Evolutionary conservation across 1,140 invertebrate genomes (phyloP).

Genomic region (Onthophagus taurus): DNA sequence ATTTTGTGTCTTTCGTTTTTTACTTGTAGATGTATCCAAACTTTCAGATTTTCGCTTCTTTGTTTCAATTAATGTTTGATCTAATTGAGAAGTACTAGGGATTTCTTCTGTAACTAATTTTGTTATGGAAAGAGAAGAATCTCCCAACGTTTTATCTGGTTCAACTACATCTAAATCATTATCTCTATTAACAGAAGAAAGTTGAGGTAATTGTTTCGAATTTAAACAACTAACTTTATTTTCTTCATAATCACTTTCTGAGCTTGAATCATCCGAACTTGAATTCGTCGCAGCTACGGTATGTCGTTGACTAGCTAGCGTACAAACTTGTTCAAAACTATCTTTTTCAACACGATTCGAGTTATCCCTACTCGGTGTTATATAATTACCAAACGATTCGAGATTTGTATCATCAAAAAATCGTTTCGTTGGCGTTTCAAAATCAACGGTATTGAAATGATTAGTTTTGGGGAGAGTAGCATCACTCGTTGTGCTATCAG

Average conservation of each 20-base stretch:
- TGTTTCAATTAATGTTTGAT: conserved; percentile 7
- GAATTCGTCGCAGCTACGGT: neutral
- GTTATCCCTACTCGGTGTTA: conserved; percentile 16
- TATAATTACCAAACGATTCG: conserved; percentile 26
- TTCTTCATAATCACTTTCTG: conserved; percentile 27
- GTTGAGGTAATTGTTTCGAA: conserved; percentile 20
- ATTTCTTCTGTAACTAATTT: neutral
- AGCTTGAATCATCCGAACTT: conserved; percentile 16
- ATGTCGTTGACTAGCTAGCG: neutral
- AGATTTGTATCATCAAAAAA: conserved; percentile 25
- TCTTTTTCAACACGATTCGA: neutral
- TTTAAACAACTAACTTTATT: conserved; percentile 1
- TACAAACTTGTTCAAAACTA: neutral
- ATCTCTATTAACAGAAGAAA: conserved; percentile 20
- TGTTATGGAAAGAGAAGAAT: neutral
- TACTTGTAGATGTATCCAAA: neutral
- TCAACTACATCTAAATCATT: neutral
- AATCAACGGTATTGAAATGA: conserved; percentile 29
- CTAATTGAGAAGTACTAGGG: neutral
- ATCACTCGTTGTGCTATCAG: conserved; percentile 26
- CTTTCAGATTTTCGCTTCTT: conserved; percentile 6
- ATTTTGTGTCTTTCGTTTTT: neutral
- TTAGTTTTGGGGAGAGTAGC: conserved; percentile 20
- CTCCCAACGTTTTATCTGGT: conserved; percentile 6
- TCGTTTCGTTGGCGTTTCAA: conserved; percentile 21